Conservation (phyloP, 1,140 invertebrate genomes). For the Camponotus pennsylvanicus region DNA sequence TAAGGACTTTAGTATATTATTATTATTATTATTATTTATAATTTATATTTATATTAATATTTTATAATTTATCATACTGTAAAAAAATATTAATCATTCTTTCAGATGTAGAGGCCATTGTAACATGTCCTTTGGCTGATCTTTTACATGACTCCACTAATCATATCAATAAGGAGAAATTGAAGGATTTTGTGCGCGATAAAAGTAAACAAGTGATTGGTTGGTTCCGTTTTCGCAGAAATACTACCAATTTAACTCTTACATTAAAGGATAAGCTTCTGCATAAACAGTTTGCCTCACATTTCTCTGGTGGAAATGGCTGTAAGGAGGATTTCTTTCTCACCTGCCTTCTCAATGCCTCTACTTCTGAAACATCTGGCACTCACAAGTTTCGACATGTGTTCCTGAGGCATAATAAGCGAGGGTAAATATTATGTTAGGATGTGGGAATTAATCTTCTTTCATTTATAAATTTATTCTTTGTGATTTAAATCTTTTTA, state of each 20-base stretch:
- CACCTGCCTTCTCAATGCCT: constrained; percentile 87
- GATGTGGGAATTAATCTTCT: neutral
- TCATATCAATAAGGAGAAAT: constrained; percentile 85
- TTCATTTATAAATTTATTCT: neutral
- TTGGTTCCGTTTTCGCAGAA: constrained; percentile 88
- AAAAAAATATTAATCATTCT: neutral
- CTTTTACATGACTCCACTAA: constrained; percentile 87
- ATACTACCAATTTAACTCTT: constrained; percentile 83
- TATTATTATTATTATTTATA: neutral
- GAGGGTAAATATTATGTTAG: constrained; percentile 72
- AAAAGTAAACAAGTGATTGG: constrained; percentile 87
- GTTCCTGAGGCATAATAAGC: constrained; percentile 75
- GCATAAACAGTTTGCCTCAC: constrained; percentile 87
- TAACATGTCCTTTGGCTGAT: constrained; percentile 86
- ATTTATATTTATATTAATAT: neutral
- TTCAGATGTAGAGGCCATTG: constrained; percentile 87
- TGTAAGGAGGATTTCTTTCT: constrained; percentile 82
- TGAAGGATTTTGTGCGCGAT: constrained; percentile 85
- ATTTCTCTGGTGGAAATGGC: constrained; percentile 79
- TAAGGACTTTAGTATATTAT: neutral
- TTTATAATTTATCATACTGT: neutral
- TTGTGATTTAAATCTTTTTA: neutral
- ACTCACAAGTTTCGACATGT: constrained; percentile 88
- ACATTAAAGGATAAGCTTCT: constrained; percentile 87
- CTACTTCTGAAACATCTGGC: constrained; percentile 80